Evolutionary conservation across 2,797 vertebrate species (phyloP).

Genomic region (Chromobotia macracanthus): DNA sequence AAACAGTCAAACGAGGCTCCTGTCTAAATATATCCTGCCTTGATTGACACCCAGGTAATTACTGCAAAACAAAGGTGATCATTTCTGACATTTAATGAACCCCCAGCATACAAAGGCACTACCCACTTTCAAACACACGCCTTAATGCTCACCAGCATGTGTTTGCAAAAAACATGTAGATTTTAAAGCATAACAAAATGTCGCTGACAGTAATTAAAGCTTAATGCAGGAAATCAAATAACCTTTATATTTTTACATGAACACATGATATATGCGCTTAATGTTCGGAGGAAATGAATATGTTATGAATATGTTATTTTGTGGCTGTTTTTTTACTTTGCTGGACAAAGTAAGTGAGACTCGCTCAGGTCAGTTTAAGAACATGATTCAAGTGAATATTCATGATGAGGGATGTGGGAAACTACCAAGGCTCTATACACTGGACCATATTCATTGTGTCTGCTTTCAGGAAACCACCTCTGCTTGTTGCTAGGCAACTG

Average conservation of each 20-base stretch:
- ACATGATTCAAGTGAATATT: background rate
- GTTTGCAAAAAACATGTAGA: background rate
- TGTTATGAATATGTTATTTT: background rate
- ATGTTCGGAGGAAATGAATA: background rate
- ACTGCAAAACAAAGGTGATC: conserved; percentile 5
- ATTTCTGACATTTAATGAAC: background rate
- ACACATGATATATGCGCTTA: background rate
- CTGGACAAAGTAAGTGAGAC: background rate
- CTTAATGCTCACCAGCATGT: background rate
- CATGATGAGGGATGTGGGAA: conserved; percentile 5
- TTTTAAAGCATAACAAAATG: background rate
- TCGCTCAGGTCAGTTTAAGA: background rate
- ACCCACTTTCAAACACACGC: background rate
- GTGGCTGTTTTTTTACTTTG: background rate
- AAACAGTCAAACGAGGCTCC: background rate
- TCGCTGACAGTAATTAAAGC: background rate
- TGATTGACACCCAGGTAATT: conserved; percentile 10
- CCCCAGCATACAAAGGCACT: background rate
- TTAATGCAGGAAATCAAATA: background rate
- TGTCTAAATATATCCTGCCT: conserved; percentile 5
- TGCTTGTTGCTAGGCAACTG: conserved; percentile 44
- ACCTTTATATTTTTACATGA: background rate
- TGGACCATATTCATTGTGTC: conserved; percentile 13
- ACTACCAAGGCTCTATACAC: conserved; percentile 3
- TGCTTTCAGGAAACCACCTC: conserved; percentile 37